phyloP scores from a whole-genome alignment of 2,797 vertebrate species.

The Oryzias sinensis region DNA sequence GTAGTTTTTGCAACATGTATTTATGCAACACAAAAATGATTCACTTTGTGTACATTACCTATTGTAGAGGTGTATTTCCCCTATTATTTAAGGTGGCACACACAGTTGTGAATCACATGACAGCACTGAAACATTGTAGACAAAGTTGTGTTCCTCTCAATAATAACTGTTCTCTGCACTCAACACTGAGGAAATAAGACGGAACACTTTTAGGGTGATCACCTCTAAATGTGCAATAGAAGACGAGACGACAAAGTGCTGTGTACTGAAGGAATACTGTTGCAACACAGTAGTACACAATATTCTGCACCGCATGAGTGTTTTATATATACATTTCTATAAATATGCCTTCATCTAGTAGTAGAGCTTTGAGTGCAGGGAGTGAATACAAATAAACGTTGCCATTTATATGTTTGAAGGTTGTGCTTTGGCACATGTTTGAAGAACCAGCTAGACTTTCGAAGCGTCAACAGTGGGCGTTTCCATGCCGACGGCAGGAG shows the following conservation, averaged over 20 bases:
- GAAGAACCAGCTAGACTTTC: slow-evolving; percentile 8
- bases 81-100: slow-evolving; percentile 47
- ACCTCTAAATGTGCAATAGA: neutral
- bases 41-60: slow-evolving; percentile 42
- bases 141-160: slow-evolving; percentile 31
- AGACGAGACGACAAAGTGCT: neutral
- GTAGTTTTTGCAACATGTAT: slow-evolving; percentile 49
- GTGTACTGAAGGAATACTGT: slow-evolving; percentile 11
- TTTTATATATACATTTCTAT: slow-evolving; percentile 6
- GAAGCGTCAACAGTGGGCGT: slow-evolving; percentile 6
- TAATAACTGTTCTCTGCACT: slow-evolving; percentile 11
- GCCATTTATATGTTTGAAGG: slow-evolving; percentile 16
- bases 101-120: slow-evolving; percentile 27
- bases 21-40: slow-evolving; percentile 42
- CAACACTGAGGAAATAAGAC: too few species aligned
- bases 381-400: slow-evolving; percentile 35
- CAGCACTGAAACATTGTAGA: slow-evolving; percentile 17
- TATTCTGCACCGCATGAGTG: slow-evolving; percentile 27
- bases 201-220: neutral
- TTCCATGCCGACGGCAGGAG: slow-evolving; percentile 9
- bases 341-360: slow-evolving; percentile 5
- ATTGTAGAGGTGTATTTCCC: slow-evolving; percentile 32
- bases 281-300: slow-evolving; percentile 23
- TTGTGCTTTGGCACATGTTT: slow-evolving; percentile 13
- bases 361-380: slow-evolving; percentile 13